These are phyloP conservation scores for Belonocnema kinseyi DNA, from an alignment of 1,140 invertebrate species.

Conservation along the genomic window DNA sequence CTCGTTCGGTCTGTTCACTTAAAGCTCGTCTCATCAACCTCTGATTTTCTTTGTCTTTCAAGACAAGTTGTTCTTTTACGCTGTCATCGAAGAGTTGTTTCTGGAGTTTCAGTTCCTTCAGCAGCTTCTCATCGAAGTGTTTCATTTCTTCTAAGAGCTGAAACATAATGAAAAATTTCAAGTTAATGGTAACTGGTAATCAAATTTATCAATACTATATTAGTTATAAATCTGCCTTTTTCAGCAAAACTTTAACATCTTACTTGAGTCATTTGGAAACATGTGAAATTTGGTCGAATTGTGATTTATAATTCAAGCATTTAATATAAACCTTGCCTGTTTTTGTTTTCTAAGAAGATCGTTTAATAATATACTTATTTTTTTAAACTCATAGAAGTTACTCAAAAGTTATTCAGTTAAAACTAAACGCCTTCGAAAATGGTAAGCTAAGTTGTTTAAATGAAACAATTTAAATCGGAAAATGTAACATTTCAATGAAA, in stretches of 20 bases:
- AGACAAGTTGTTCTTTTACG: slow-evolving; percentile 83
- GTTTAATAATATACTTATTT: no score
- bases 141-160: slow-evolving; percentile 80
- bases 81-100: slow-evolving; percentile 90
- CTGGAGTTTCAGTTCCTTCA: slow-evolving; percentile 86
- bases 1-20: slow-evolving; percentile 83
- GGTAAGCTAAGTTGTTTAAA: no score
- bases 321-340: no score
- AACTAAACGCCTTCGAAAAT: no score
- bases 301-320: background rate
- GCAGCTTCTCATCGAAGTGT: slow-evolving; percentile 84
- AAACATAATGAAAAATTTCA: slow-evolving; percentile 40
- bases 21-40: slow-evolving; percentile 79
- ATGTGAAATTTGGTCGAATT: background rate
- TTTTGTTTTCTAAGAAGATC: no score
- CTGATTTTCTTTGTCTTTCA: slow-evolving; percentile 84
- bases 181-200: background rate
- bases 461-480: no score
- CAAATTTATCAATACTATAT: background rate
- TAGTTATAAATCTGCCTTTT: no score
- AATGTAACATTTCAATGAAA: no score
- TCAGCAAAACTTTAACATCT: no score
- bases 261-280: no score
- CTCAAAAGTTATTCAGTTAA: no score
- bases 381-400: no score